These are phyloP conservation scores for Crocodylus rhombifer DNA, from an alignment of 2,797 vertebrate species.

Conservation along the genomic window DNA sequence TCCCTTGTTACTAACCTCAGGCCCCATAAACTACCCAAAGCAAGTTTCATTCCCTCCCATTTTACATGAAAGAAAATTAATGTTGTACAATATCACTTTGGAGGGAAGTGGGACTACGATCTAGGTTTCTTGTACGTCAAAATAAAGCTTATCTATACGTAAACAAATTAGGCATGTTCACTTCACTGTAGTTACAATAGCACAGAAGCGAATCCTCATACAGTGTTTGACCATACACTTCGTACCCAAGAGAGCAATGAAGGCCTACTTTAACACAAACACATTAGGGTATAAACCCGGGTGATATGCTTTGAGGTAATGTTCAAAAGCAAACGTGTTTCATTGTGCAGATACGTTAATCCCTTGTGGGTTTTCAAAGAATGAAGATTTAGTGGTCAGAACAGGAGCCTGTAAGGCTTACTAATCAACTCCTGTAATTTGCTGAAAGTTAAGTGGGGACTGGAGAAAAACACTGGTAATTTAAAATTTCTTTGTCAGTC, in stretches of 20 bases:
- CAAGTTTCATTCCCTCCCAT: background rate
- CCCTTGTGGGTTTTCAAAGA: background rate
- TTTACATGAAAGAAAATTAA: background rate
- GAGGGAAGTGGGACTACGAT: too few species aligned
- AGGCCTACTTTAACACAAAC: background rate
- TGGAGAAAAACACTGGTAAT: background rate
- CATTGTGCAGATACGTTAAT: background rate
- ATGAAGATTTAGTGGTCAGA: background rate
- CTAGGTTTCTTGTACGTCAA: too few species aligned
- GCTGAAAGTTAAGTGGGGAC: background rate
- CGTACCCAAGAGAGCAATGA: background rate
- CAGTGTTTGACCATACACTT: too few species aligned
- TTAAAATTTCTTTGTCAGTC: background rate
- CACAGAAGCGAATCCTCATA: too few species aligned
- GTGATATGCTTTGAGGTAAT: background rate
- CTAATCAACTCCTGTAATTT: background rate
- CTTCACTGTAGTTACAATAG: background rate
- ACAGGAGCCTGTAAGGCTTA: background rate
- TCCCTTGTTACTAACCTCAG: background rate
- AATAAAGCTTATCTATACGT: too few species aligned
- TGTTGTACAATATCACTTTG: too few species aligned
- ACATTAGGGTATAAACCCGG: too few species aligned
- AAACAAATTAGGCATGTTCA: background rate
- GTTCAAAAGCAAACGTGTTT: background rate
- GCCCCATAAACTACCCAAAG: background rate